Conservation (phyloP, 2,888 invertebrate genomes). For the Tetanocera ferruginea region DNA sequence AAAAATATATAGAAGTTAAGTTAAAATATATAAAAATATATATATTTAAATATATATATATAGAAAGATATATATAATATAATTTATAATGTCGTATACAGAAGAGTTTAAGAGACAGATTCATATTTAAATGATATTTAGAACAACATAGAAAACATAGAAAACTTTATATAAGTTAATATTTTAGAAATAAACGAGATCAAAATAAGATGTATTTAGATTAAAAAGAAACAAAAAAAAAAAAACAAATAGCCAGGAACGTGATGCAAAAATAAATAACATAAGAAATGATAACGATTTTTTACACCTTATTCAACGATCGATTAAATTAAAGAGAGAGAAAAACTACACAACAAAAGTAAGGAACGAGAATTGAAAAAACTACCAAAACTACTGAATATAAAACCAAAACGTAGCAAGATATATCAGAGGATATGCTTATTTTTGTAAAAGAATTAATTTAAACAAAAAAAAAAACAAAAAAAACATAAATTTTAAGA, state of each 20-base stretch:
- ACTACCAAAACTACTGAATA: background rate
- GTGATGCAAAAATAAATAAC: conserved; percentile 55
- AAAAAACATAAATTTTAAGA: too few relatives aligned
- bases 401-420: background rate
- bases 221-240: conserved; percentile 28
- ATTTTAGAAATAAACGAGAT: conserved; percentile 33
- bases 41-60: background rate
- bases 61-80: conserved; percentile 13
- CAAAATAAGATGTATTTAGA: conserved; percentile 40
- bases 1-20: background rate
- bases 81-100: conserved; percentile 30
- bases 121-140: conserved; percentile 19
- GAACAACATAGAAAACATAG: conserved; percentile 24
- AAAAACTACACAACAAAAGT: conserved; percentile 30
- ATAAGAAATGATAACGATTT: conserved; percentile 8
- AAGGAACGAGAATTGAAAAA: background rate
- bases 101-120: conserved; percentile 21
- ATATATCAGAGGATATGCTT: conserved; percentile 9
- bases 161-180: conserved; percentile 40
- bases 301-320: conserved; percentile 22
- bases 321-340: conserved; percentile 15
- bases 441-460: conserved; percentile 39
- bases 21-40: conserved; percentile 1
- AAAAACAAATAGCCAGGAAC: conserved; percentile 48
- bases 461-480: conserved; percentile 18